A percentile compares a stretch with the other conserved stretches of the same genome.
phyloP scores from a whole-genome alignment of 2,113 vertebrate genomes.

The Semicossyphus pulcher region DNA sequence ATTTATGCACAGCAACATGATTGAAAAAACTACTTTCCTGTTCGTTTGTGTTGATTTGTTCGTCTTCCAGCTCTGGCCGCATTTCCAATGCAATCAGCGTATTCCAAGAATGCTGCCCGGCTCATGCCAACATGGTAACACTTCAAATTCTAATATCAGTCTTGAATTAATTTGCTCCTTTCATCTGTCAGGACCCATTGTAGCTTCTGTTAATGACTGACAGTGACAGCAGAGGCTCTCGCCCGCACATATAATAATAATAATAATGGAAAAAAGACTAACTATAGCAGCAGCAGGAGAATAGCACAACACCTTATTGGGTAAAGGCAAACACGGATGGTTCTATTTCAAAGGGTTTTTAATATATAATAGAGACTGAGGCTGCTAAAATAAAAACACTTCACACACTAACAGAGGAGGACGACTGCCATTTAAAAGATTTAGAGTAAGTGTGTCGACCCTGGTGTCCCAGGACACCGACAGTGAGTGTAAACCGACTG shows the following conservation, averaged over 20 bases:
- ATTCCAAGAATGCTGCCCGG: conserved; percentile 48
- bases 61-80: conserved; percentile 48
- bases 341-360: conserved; percentile 10
- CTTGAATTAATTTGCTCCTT: conserved; percentile 75
- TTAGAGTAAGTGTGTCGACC: not conserved
- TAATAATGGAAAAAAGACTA: not conserved
- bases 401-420: not conserved
- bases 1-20: conserved; percentile 39
- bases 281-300: conserved; percentile 42
- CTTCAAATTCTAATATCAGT: conserved; percentile 70
- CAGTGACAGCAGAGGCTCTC: conserved; percentile 59
- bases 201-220: conserved; percentile 71
- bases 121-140: conserved; percentile 56
- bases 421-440: conserved; percentile 8
- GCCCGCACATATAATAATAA: conserved; percentile 35
- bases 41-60: conserved; percentile 49
- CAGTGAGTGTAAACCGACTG: not conserved
- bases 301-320: conserved; percentile 46
- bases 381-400: not conserved
- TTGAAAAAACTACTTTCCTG: conserved; percentile 8
- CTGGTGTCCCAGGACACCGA: not conserved
- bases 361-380: not conserved
- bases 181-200: conserved; percentile 75
- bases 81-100: conserved; percentile 49
- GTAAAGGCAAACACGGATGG: conserved; percentile 23